These are phyloP conservation scores for Solenopsis invicta DNA, from an alignment of 1,140 invertebrate species.

Conservation along the genomic window DNA sequence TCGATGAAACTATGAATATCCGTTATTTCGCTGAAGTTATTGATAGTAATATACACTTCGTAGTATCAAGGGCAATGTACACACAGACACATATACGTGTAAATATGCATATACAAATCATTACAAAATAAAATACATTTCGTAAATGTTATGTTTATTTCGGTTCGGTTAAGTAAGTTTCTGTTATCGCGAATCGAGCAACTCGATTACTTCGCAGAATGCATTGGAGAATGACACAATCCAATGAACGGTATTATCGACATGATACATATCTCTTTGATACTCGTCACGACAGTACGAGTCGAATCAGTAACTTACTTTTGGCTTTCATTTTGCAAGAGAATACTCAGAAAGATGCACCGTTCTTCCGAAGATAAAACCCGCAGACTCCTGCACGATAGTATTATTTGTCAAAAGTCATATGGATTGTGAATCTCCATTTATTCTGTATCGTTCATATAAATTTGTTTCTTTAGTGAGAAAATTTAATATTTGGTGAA, in stretches of 20 bases:
- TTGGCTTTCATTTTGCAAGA: conserved; percentile 8
- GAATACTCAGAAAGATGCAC: not conserved
- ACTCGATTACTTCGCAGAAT: conserved; percentile 47
- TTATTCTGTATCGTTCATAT: not conserved
- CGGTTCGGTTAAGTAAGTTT: conserved; percentile 24
- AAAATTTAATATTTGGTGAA: not conserved
- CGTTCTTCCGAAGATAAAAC: not conserved
- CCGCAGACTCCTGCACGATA: not conserved
- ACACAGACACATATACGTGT: not conserved
- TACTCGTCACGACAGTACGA: not conserved
- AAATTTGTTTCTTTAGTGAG: not conserved
- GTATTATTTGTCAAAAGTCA: conserved; percentile 13
- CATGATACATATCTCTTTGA: conserved; percentile 69
- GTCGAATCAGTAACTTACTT: not conserved
- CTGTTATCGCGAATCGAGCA: conserved; percentile 49
- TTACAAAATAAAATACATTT: conserved; percentile 65
- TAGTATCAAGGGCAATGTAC: not conserved
- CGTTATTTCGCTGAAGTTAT: conserved; percentile 7
- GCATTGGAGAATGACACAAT: conserved; percentile 47
- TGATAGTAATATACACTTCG: not conserved
- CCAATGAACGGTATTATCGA: conserved; percentile 39
- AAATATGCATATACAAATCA: conserved; percentile 40
- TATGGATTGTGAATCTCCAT: not conserved
- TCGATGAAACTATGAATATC: conserved; percentile 13
- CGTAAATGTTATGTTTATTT: conserved; percentile 61